Percentiles rank a stretch among this genome's conserved stretches.
Evolutionary conservation across 2,113 vertebrate species (phyloP).

Genomic region (Trematocara variabile): DNA sequence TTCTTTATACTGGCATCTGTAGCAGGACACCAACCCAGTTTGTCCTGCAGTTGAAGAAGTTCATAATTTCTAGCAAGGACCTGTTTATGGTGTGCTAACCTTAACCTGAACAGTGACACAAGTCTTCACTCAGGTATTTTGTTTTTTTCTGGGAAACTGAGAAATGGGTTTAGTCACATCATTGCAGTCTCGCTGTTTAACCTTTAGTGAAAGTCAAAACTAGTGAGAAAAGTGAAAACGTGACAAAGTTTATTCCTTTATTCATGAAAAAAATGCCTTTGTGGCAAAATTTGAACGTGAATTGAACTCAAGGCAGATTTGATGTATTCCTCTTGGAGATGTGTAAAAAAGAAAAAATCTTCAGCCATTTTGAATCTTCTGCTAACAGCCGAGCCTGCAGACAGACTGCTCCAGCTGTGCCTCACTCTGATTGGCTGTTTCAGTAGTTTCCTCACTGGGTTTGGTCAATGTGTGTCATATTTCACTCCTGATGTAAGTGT

Average conservation of each 20-base stretch:
- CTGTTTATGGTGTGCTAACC: background rate
- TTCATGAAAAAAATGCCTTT: background rate
- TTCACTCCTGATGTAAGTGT: constrained; percentile 24
- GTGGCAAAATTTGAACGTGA: background rate
- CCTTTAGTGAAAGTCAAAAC: background rate
- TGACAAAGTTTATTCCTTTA: background rate
- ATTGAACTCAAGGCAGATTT: background rate
- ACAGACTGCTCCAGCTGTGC: constrained; percentile 54
- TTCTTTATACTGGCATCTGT: background rate
- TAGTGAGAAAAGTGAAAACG: background rate
- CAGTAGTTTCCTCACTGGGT: constrained; percentile 1
- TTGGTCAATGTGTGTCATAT: constrained; percentile 23
- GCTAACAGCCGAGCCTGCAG: constrained; percentile 30
- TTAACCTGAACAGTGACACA: background rate
- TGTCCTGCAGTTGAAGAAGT: background rate
- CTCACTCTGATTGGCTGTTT: constrained; percentile 27
- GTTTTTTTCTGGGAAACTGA: background rate
- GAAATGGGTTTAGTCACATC: background rate
- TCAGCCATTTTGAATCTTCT: constrained; percentile 40
- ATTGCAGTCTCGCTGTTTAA: background rate
- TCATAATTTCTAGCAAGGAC: background rate
- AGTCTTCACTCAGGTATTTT: background rate
- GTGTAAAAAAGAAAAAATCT: background rate
- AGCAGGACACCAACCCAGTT: background rate
- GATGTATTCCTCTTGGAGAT: background rate